phyloP scores from a whole-genome alignment of 2,797 vertebrate genomes.

The Sarcoramphus papa region DNA sequence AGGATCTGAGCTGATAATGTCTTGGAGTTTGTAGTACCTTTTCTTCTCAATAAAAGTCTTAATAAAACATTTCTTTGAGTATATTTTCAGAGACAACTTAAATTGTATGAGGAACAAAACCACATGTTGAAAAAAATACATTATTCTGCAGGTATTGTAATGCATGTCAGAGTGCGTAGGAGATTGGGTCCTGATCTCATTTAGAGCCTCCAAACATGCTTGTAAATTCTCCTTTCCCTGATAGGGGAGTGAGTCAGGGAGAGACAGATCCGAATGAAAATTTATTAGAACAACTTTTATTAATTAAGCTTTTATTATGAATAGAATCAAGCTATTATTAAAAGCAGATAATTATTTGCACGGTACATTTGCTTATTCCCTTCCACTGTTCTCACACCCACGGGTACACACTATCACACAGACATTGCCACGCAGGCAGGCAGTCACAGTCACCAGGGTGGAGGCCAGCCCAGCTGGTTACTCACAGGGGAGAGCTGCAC shows the following conservation, averaged over 20 bases:
- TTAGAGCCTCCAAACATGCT: background rate
- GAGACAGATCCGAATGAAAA: background rate
- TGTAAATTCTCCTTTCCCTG: background rate
- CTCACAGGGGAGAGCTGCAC: background rate
- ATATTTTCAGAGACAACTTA: background rate
- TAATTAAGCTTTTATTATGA: background rate
- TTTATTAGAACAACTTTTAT: background rate
- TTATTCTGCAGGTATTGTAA: background rate
- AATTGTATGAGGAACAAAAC: background rate
- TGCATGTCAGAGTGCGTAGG: background rate
- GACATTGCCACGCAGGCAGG: fast-evolving
- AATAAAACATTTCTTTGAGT: background rate
- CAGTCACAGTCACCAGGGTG: fast-evolving
- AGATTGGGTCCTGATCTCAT: background rate
- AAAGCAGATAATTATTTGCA: background rate
- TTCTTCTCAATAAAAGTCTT: background rate
- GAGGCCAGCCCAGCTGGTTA: background rate
- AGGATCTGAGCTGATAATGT: background rate
- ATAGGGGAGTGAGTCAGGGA: background rate
- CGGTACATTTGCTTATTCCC: fast-evolving
- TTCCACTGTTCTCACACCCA: fast-evolving
- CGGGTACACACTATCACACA: no score
- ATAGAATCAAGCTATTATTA: background rate
- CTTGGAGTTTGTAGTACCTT: background rate
- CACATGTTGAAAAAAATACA: background rate